Evolutionary conservation across 2,888 invertebrate species (phyloP), one percentile per base, ranked within the genome.

Genomic region (Biston betularia): DNA sequence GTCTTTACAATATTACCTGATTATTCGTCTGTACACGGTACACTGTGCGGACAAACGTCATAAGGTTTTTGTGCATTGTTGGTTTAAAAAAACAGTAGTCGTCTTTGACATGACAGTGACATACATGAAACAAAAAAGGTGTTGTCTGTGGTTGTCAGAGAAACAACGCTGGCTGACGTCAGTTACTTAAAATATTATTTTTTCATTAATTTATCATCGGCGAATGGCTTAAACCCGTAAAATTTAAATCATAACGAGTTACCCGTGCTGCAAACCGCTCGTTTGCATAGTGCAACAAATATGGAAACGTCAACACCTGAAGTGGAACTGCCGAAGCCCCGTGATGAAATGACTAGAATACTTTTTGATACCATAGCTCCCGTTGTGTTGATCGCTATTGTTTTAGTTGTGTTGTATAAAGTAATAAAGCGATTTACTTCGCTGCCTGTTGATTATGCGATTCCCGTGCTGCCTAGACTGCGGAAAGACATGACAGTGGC

Each of bases 401-500:
- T 96, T 80, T 89, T 94, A 65, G 92, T 95, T 78, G 93, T 97
- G 75, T 87, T 96, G 63, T 96, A 96, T 82, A 96, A 96, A 90
- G 95, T 97, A 76, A 87, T 95, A 71, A 93, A 91, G 77, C 94
- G 89, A 76, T 89, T 89, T 69, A 80, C 80, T 52, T 86, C 84
- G 73, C 76, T 78, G 59, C 77, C 82, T 35, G 80, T 78, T 12
- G 89, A 89, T 69, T 65, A 42, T 24, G 64, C 52, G 34, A 38
- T 45, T 4, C 61, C 66, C 33, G 70, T 68, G 59, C 82, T 98
- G 75, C 97, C 98, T 11, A 97, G 97, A 90, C 84, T 99, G 82
- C 96, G 98, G 77, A 96, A 96, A 80, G 99, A 99, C 87, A 98
- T 99, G 94, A 98, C 97, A 4, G 94, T 98, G 49, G 95, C 97